These are phyloP conservation scores for Turritopsis rubra DNA, from an alignment of 30 jellyfish, hydroid and myxozoan species.

Conservation along the genomic window DNA sequence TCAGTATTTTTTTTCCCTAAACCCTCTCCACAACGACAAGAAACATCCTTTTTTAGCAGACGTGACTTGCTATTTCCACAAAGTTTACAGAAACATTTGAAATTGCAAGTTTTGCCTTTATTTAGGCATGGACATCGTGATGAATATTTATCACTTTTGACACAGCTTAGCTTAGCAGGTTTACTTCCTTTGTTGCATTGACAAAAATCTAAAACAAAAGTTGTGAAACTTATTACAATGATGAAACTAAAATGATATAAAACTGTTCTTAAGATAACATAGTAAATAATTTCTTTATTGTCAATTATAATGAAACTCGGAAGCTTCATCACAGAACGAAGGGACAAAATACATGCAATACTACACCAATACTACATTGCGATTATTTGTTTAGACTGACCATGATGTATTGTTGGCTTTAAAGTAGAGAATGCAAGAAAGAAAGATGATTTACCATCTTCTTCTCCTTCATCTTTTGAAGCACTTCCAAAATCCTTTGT, in stretches of 20 bases:
- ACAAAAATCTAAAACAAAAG: background rate
- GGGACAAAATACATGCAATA: background rate
- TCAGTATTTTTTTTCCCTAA: background rate
- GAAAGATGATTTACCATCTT: background rate
- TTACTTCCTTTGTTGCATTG: background rate
- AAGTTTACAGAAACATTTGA: background rate
- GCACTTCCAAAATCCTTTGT: conserved; percentile 9
- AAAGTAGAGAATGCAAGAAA: too few relatives aligned
- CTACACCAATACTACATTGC: too few relatives aligned
- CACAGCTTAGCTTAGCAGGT: background rate
- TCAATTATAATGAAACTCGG: too few relatives aligned
- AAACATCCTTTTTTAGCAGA: background rate
- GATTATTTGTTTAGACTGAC: too few relatives aligned
- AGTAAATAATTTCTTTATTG: background rate
- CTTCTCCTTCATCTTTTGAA: background rate
- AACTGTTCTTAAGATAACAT: background rate
- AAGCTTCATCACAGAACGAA: background rate
- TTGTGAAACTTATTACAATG: background rate
- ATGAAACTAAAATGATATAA: background rate
- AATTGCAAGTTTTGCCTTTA: conserved; percentile 1
- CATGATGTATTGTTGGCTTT: too few relatives aligned
- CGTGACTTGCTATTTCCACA: background rate
- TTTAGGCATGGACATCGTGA: conserved; percentile 5
- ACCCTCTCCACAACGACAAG: conserved; percentile 13
- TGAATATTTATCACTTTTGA: background rate